Evolutionary conservation across 1,140 invertebrate species (phyloP), one percentile per base, ranked within the genome.

Genomic region (Cyclargus thomasi): DNA sequence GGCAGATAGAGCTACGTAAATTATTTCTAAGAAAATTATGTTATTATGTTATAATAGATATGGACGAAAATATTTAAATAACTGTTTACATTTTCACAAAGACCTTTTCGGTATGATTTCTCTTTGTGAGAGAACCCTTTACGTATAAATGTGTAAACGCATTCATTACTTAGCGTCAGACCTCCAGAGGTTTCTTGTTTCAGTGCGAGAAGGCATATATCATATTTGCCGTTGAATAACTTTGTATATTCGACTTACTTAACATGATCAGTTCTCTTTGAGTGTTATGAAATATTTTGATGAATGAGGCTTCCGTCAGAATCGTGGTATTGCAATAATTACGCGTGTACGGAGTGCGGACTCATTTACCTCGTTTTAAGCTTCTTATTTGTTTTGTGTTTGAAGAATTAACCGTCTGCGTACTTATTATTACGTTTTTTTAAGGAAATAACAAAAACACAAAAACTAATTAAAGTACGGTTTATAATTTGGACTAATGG

Each of bases 141-240:
- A 47, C 39, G 39, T 14, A 47, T 47, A 47, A 47, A 47, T 16
- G 39, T 47, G 39, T 47, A 47, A 47, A 47, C 39, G 39, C 39
- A 47, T 47, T 47, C 39, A 47, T 47, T 47, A 47, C 39, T 47
- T 47, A 47, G 39, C 39, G 39, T 47, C 39, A 47, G 39, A 0
- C 39, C 39, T 47, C 39, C 39, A 47, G 39, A 47, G 39, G 39
- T 47, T 47, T 47, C 39, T 47, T 47, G 39, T 47, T 47, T 47
- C 39, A 47, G 0, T 1, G 39, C 39, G 39, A 47, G 39, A 47
- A 47, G 39, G 39, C 39, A 47, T 47, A 47, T 47, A 47, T 47
- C 39, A 47, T 47, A 47, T 47, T 47, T 47, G 39, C 39, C 39
- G 14, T 47, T 47, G 39, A 47, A 47, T 16, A 47, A 47, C 39